A percentile compares a stretch with the other conserved stretches of the same genome.
phyloP scores from a whole-genome alignment of 2,797 vertebrate genomes.

The Darevskia mixta region DNA sequence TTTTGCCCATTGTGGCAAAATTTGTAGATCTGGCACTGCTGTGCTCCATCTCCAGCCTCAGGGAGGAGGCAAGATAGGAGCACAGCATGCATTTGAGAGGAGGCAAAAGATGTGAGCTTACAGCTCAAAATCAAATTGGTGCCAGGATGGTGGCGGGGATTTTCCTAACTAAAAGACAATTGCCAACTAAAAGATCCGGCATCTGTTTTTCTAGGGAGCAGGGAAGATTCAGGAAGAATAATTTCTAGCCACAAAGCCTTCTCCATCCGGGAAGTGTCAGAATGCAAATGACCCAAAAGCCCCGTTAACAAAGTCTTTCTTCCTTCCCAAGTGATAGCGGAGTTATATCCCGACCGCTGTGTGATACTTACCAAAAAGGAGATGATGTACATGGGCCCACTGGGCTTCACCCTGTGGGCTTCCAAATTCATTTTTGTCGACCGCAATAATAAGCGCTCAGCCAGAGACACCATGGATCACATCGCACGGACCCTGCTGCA shows the following conservation, averaged over 20 bases:
- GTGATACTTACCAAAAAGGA: constrained; percentile 27
- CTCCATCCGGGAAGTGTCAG: neutral
- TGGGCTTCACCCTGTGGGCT: neutral
- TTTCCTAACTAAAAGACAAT: too few relatives aligned
- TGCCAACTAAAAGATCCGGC: too few relatives aligned
- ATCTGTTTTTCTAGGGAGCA: neutral
- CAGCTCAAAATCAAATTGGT: too few relatives aligned
- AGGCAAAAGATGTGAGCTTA: too few relatives aligned
- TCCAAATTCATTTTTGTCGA: constrained; percentile 6
- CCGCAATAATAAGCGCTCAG: neutral
- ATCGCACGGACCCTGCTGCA: neutral
- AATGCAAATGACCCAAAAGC: too few relatives aligned
- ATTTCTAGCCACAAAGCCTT: neutral
- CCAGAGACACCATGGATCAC: neutral
- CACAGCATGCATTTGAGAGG: too few relatives aligned
- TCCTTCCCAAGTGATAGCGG: constrained; percentile 7
- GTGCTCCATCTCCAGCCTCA: too few relatives aligned
- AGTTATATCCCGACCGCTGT: constrained; percentile 5
- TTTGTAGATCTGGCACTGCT: too few relatives aligned
- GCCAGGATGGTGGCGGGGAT: too few relatives aligned
- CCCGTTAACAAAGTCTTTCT: neutral
- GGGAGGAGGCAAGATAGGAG: too few relatives aligned
- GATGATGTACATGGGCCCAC: neutral
- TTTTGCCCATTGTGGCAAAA: too few relatives aligned
- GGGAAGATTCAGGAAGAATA: neutral